Conservation (phyloP, 2,797 vertebrate species). For the Cuculus canorus region DNA sequence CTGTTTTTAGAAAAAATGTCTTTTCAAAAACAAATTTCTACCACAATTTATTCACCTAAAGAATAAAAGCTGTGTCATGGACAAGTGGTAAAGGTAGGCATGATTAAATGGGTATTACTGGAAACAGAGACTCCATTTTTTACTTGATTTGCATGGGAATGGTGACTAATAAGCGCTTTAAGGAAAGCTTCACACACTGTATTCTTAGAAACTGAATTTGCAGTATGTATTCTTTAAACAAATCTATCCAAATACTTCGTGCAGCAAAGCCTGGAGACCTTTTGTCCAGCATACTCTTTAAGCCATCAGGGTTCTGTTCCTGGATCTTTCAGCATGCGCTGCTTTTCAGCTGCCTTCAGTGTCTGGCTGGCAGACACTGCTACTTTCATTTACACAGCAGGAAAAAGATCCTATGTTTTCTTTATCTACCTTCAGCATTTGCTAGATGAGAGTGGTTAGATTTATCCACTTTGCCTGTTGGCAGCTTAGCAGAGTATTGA, state of each 20-base stretch:
- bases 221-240: background rate
- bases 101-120: background rate
- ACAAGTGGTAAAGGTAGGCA: background rate
- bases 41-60: background rate
- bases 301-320: fast-evolving
- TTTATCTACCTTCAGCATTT: background rate
- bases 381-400: background rate
- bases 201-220: background rate
- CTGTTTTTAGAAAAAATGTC: background rate
- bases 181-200: background rate
- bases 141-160: background rate
- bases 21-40: background rate
- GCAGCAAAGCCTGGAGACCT: background rate
- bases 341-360: background rate
- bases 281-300: background rate
- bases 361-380: background rate
- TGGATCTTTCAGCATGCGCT: background rate
- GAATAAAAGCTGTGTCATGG: background rate
- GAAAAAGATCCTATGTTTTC: background rate
- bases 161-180: background rate
- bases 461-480: background rate
- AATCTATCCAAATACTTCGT: background rate
- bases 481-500: background rate
- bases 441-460: background rate
- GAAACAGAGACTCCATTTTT: background rate